phyloP scores from a whole-genome alignment of 1,140 invertebrate genomes.

The Zaprionus gabonicus region DNA sequence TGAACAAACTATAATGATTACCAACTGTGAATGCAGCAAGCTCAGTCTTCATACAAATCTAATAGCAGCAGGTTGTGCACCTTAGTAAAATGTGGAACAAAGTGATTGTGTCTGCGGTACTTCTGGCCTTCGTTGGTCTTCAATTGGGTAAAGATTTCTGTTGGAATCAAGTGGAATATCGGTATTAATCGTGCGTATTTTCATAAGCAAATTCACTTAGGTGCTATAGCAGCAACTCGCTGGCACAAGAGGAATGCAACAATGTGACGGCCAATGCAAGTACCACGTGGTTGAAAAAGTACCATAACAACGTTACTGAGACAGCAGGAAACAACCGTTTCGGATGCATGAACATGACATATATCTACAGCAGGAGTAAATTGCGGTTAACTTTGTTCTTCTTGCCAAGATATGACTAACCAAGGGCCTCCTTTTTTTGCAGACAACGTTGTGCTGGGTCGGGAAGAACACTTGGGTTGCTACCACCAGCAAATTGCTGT shows the following conservation, averaged over 20 bases:
- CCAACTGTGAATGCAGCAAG: neutral
- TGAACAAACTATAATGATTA: neutral
- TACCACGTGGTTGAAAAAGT: neutral
- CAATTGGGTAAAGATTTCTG: conserved; percentile 54
- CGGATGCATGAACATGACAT: conserved; percentile 44
- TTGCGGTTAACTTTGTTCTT: neutral
- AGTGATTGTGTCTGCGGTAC: conserved; percentile 42
- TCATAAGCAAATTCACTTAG: conserved; percentile 44
- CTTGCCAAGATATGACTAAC: neutral
- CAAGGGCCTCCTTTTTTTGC: neutral
- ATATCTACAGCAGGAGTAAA: conserved; percentile 20
- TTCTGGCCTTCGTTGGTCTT: conserved; percentile 44
- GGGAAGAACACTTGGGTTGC: conserved; percentile 37
- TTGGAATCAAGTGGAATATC: neutral
- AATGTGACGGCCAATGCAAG: conserved; percentile 51
- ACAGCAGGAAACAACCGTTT: conserved; percentile 20
- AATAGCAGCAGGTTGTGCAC: neutral
- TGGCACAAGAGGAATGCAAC: conserved; percentile 39
- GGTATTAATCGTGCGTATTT: neutral
- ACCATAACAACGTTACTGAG: conserved; percentile 34
- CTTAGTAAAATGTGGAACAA: conserved; percentile 54
- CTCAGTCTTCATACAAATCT: conserved; percentile 21
- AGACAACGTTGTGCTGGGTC: conserved; percentile 14
- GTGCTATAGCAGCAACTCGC: conserved; percentile 47
- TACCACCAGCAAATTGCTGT: conserved; percentile 27